Percentiles rank a stretch among this genome's conserved stretches.
Conservation (phyloP, 2,797 vertebrate genomes). For the Rhincodon typus region DNA sequence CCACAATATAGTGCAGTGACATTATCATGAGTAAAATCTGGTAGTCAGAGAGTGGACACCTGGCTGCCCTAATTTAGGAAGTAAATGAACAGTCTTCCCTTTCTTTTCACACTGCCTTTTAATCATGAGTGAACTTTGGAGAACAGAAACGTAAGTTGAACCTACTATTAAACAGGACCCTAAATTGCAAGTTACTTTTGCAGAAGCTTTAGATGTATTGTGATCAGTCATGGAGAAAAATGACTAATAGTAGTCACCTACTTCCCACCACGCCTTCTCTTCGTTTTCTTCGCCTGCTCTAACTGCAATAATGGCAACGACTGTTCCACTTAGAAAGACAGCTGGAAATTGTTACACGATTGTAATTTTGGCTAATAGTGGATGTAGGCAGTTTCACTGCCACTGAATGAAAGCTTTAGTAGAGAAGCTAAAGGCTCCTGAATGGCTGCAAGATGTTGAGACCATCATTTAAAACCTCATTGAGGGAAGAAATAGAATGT, state of each 20-base stretch:
- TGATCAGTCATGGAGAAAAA: conserved; percentile 54
- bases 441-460: conserved; percentile 41
- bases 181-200: conserved; percentile 61
- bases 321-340: conserved; percentile 44
- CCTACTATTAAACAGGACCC: conserved; percentile 60
- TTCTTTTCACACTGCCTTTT: conserved; percentile 51
- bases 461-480: conserved; percentile 41
- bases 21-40: not conserved
- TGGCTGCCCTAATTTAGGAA: conserved; percentile 41
- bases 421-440: conserved; percentile 38
- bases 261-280: conserved; percentile 46
- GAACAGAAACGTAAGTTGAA: conserved; percentile 46
- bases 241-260: conserved; percentile 51
- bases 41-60: conserved; percentile 43
- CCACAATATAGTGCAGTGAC: not conserved
- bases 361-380: conserved; percentile 40
- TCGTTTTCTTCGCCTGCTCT: conserved; percentile 44
- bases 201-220: conserved; percentile 50
- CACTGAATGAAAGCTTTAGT: conserved; percentile 38
- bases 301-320: conserved; percentile 46
- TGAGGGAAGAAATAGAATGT: conserved; percentile 5
- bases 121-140: conserved; percentile 49
- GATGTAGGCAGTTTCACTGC: conserved; percentile 39
- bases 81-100: conserved; percentile 47
- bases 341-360: conserved; percentile 45